phyloP scores from a whole-genome alignment of 2,113 vertebrate species.

The Colossoma macropomum region DNA sequence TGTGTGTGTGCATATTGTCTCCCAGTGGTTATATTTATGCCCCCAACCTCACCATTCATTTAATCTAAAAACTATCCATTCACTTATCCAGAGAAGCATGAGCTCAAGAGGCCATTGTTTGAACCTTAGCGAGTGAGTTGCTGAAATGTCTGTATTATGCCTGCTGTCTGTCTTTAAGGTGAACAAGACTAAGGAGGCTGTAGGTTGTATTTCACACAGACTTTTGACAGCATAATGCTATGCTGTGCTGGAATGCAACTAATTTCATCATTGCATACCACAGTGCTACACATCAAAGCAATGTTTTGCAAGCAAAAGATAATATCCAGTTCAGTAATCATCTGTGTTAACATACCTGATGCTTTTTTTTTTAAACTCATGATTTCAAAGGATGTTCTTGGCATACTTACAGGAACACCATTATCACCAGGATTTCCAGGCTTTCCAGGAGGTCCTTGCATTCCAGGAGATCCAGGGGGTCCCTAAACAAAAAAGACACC shows the following conservation, averaged over 20 bases:
- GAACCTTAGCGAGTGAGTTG: not conserved
- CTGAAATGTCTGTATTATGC: conserved; percentile 4
- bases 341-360: not conserved
- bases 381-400: conserved; percentile 1
- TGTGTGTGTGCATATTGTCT: not conserved
- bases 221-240: conserved; percentile 20
- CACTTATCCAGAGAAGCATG: conserved; percentile 19
- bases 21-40: not conserved
- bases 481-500: conserved; percentile 78
- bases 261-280: conserved; percentile 9
- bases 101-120: conserved; percentile 14
- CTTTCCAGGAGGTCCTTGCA: conserved; percentile 84
- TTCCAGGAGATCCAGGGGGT: conserved; percentile 88
- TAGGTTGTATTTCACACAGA: conserved; percentile 12
- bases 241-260: conserved; percentile 27
- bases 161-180: conserved; percentile 5
- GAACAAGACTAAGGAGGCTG: not conserved
- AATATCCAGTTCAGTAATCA: conserved; percentile 1
- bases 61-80: conserved; percentile 28
- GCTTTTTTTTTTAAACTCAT: not conserved
- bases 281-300: not conserved
- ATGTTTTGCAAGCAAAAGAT: not conserved
- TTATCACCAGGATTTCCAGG: conserved; percentile 89
- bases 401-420: conserved; percentile 84
- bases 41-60: conserved; percentile 2